These are phyloP conservation scores for Chrysoperla carnea DNA, from an alignment of 1,140 invertebrate genomes.

Conservation along the genomic window DNA sequence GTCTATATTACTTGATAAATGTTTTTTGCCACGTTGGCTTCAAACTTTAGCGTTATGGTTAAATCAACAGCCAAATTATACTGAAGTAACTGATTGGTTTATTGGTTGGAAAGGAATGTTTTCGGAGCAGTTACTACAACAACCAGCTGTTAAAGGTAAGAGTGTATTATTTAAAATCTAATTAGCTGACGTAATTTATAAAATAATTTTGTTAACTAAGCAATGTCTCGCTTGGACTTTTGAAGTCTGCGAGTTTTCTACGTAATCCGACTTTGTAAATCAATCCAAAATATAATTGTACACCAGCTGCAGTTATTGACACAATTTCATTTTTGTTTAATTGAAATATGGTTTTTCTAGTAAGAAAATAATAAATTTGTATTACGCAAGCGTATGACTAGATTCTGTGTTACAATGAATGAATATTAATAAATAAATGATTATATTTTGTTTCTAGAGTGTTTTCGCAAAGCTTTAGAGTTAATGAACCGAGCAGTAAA, in stretches of 20 bases:
- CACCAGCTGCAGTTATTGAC: no score
- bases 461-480: slow-evolving; percentile 76
- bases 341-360: no score
- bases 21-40: slow-evolving; percentile 80
- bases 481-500: slow-evolving; percentile 76
- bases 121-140: slow-evolving; percentile 38
- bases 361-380: no score
- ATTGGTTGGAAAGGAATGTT: slow-evolving; percentile 72
- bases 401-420: no score
- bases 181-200: background rate
- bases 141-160: slow-evolving; percentile 51
- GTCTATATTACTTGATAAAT: slow-evolving; percentile 56
- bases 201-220: no score
- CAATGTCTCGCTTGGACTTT: no score
- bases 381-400: no score
- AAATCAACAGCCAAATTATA: slow-evolving; percentile 60
- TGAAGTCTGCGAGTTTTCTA: no score
- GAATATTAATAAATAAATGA: no score
- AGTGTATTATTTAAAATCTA: background rate
- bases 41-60: slow-evolving; percentile 66
- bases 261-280: no score
- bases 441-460: slow-evolving; percentile 34
- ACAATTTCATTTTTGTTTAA: no score
- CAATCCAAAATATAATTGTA: no score
- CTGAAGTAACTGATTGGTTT: slow-evolving; percentile 77